These are phyloP conservation scores for Merops nubicus DNA, from an alignment of 2,113 vertebrate species.

Conservation along the genomic window DNA sequence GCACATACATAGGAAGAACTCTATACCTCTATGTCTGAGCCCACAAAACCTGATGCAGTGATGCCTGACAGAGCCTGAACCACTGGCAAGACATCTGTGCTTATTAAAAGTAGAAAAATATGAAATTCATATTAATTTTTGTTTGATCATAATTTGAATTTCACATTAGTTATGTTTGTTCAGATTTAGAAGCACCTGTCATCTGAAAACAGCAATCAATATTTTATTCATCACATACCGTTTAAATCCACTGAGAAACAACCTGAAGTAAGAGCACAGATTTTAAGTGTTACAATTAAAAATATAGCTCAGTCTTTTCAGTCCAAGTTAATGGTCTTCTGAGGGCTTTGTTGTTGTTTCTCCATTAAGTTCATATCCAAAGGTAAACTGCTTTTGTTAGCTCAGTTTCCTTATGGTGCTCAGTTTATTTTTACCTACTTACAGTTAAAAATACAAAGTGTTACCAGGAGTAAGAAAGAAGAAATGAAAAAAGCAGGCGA, in stretches of 20 bases:
- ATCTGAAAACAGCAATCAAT: slow-evolving; percentile 5
- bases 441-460: neutral
- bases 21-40: neutral
- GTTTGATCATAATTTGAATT: slow-evolving; percentile 66
- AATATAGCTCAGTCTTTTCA: neutral
- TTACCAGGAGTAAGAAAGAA: neutral
- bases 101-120: slow-evolving; percentile 52
- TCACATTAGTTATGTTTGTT: slow-evolving; percentile 48
- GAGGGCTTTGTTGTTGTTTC: neutral
- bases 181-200: slow-evolving; percentile 17
- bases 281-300: slow-evolving; percentile 11
- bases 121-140: slow-evolving; percentile 59
- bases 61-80: slow-evolving; percentile 21
- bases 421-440: neutral
- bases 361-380: neutral
- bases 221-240: slow-evolving; percentile 31
- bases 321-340: neutral
- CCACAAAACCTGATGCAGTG: neutral
- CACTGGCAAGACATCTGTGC: slow-evolving; percentile 36
- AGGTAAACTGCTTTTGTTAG: neutral
- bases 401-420: neutral
- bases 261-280: neutral
- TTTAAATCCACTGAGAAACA: slow-evolving; percentile 30
- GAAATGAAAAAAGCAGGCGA: neutral
- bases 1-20: neutral